Evolutionary conservation across 2,797 vertebrate genomes (phyloP).

Genomic region (Chrosomus eos): DNA sequence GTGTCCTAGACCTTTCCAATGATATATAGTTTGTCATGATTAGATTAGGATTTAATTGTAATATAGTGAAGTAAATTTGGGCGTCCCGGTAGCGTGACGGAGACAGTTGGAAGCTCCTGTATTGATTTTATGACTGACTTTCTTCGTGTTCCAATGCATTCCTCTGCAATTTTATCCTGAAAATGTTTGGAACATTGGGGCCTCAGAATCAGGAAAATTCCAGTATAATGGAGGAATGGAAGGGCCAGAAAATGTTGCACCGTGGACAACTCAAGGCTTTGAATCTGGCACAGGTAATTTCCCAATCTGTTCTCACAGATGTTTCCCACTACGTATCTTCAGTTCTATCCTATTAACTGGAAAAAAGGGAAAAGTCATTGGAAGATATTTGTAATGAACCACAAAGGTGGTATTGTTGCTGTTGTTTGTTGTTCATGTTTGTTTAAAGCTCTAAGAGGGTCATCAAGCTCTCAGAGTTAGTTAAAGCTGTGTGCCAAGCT

Average conservation of each 20-base stretch:
- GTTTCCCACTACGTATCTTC: not conserved
- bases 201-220: not conserved
- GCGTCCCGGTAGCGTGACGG: no score
- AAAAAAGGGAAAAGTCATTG: not conserved
- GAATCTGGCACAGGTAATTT: not conserved
- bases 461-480: not conserved
- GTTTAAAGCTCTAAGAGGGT: not conserved
- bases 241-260: not conserved
- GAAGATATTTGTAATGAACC: not conserved
- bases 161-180: slow-evolving; percentile 1
- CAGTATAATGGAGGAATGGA: no score
- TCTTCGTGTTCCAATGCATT: not conserved
- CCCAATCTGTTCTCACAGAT: not conserved
- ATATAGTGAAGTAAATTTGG: no score
- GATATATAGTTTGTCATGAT: no score
- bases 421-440: not conserved
- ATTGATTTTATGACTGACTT: not conserved
- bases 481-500: not conserved
- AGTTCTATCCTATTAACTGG: not conserved
- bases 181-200: not conserved
- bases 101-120: not conserved
- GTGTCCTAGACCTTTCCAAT: no score
- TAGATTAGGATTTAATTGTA: no score
- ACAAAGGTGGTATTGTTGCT: not conserved
- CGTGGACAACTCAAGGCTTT: not conserved